Evolutionary conservation across 1,140 invertebrate species (phyloP).

Genomic region (Apis dorsata): DNA sequence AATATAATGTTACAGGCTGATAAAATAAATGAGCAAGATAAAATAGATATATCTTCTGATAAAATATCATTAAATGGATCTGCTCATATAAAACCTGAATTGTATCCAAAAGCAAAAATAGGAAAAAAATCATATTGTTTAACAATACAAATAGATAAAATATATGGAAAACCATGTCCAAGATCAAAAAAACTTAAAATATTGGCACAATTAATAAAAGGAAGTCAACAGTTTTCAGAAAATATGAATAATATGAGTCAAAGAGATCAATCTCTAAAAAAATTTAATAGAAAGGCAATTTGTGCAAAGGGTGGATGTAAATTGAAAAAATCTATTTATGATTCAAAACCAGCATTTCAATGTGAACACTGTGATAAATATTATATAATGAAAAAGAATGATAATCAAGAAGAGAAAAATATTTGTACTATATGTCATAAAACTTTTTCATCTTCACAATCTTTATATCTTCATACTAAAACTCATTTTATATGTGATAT

Average conservation of each 20-base stretch:
- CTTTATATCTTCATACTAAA: conserved; percentile 63
- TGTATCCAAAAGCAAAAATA: conserved; percentile 5
- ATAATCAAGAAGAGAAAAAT: conserved; percentile 6
- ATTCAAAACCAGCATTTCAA: conserved; percentile 49
- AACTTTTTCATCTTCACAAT: conserved; percentile 53
- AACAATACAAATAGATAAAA: conserved; percentile 75
- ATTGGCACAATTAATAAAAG: conserved; percentile 20
- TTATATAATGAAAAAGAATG: conserved; percentile 38
- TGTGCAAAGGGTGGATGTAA: conserved; percentile 54
- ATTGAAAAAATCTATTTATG: conserved; percentile 50
- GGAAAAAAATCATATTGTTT: conserved; percentile 66
- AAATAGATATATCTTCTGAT: background rate
- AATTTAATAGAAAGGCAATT: conserved; percentile 1
- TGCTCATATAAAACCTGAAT: background rate
- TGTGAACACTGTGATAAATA: conserved; percentile 58
- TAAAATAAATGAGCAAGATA: conserved; percentile 14
- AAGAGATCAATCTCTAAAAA: conserved; percentile 6
- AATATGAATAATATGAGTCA: background rate
- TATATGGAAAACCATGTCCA: conserved; percentile 63
- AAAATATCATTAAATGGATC: conserved; percentile 26
- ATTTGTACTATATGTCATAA: conserved; percentile 60
- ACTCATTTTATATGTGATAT: conserved; percentile 71
- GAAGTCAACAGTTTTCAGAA: background rate
- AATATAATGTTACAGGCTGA: conserved; percentile 27
- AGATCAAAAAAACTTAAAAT: conserved; percentile 50